These are phyloP conservation scores for Apeira syringaria DNA, from an alignment of 2,888 invertebrate genomes.

Conservation along the genomic window DNA sequence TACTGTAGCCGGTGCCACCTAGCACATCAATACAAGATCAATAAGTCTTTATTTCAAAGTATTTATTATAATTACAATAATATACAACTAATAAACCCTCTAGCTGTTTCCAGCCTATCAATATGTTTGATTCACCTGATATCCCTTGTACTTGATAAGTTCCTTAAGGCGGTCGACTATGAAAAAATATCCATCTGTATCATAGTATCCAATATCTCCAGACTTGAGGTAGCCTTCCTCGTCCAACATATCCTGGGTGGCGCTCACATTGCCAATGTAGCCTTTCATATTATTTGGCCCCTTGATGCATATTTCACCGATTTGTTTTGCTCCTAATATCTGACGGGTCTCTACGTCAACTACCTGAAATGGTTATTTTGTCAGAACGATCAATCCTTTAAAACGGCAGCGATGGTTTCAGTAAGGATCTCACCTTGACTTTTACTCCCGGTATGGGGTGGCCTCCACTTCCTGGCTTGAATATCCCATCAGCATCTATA, in stretches of 20 bases:
- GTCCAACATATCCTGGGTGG: slow-evolving; percentile 50
- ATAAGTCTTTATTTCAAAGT: no score
- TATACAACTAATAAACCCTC: no score
- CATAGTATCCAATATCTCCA: slow-evolving; percentile 66
- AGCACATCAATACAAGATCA: not conserved
- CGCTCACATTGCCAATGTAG: slow-evolving; percentile 49
- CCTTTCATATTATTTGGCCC: slow-evolving; percentile 63
- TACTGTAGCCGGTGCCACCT: slow-evolving; percentile 92
- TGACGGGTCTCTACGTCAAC: slow-evolving; percentile 57
- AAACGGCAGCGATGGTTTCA: no score
- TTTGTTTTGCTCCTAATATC: slow-evolving; percentile 47
- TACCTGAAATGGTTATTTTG: slow-evolving; percentile 57
- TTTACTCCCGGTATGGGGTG: slow-evolving; percentile 52
- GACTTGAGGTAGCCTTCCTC: slow-evolving; percentile 62
- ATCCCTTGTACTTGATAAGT: slow-evolving; percentile 65
- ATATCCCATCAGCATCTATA: slow-evolving; percentile 30
- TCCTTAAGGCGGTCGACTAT: slow-evolving; percentile 65
- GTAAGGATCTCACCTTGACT: slow-evolving; percentile 51
- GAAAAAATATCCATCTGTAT: slow-evolving; percentile 62
- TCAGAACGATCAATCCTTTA: no score
- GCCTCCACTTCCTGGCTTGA: slow-evolving; percentile 58
- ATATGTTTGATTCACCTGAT: slow-evolving; percentile 81
- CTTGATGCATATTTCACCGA: slow-evolving; percentile 60
- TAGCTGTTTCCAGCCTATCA: no score
- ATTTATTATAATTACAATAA: no score